Evolutionary conservation across 2,113 vertebrate genomes (phyloP), one percentile per base, ranked within the genome.

Genomic region (Carassius carassius): DNA sequence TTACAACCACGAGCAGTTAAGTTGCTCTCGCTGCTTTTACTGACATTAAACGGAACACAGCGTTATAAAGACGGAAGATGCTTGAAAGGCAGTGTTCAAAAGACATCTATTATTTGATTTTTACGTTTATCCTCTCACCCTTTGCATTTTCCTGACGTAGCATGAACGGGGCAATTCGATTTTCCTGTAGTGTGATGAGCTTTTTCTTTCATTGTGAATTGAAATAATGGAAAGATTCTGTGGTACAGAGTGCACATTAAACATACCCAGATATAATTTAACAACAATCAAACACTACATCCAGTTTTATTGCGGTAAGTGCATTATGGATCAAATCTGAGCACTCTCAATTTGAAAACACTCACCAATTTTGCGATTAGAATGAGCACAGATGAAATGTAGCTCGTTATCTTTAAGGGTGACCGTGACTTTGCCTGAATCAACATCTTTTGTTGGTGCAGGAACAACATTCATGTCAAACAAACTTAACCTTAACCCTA

Each of bases 71-170:
- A 81, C 63, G 11, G 17, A 35, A 29, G 13, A 80, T 44, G 60
- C 58, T 17, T 65, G 60, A 65, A 49, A 81, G 25, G 17, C 63
- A 32, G 25, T 51, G 44, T 35, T 56, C 49, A 56, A 81, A 69
- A 51, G 63, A 35, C 79, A 67, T 81, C 63, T 17, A 81, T 81
- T 67, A 54, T 67, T 41, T n/a, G 60, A 49, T 44, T 25, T 62
- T 81, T 69, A 69, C 13, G 63, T 49, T 69, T 32, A 81, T 69
- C 41, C 79, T 51, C 63, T 54, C 44, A 49, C 23, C 54, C 70
- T 49, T 84, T 84, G 58, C 32, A 75, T 78, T 84, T 35, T 51
- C 47, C 73, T 23, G 82, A 63, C 2, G 13, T 32, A n/a, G 79
- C 6, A 6, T 35, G 83, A 84, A 84, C 16, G 9, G 44, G 60